Evolutionary conservation across 2,113 vertebrate species (phyloP).

Genomic region (Sarotherodon lohbergeri): DNA sequence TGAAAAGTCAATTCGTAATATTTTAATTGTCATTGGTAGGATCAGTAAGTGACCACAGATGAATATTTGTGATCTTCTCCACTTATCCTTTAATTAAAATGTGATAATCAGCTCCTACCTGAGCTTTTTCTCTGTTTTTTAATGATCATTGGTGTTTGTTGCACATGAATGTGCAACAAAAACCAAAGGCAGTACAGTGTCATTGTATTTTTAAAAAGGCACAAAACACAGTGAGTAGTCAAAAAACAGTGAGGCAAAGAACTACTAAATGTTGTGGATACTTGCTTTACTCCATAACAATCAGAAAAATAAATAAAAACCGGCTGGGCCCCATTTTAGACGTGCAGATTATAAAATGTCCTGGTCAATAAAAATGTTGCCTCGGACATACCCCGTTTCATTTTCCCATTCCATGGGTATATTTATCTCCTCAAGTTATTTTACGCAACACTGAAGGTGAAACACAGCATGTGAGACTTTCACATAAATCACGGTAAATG

Average conservation of each 20-base stretch:
- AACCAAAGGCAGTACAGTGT: neutral
- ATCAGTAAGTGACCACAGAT: neutral
- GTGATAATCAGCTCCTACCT: neutral
- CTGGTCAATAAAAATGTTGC: neutral
- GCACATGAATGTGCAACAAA: neutral
- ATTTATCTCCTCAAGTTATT: neutral
- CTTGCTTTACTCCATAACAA: neutral
- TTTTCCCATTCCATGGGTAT: neutral
- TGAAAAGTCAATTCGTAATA: neutral
- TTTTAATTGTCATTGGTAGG: neutral
- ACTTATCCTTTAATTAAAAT: constrained; percentile 19
- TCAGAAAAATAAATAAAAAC: neutral
- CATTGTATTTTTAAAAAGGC: neutral
- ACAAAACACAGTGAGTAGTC: neutral
- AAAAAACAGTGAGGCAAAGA: neutral
- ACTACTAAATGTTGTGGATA: neutral
- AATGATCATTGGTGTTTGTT: neutral
- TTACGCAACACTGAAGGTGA: neutral
- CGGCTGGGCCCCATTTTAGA: accelerated
- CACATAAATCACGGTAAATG: neutral
- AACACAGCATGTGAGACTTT: neutral
- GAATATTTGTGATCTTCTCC: neutral
- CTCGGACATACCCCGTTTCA: neutral
- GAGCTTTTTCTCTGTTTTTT: neutral
- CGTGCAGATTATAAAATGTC: neutral